Conservation (phyloP, 1,140 invertebrate species). For the Doryteuthis pealeii region DNA sequence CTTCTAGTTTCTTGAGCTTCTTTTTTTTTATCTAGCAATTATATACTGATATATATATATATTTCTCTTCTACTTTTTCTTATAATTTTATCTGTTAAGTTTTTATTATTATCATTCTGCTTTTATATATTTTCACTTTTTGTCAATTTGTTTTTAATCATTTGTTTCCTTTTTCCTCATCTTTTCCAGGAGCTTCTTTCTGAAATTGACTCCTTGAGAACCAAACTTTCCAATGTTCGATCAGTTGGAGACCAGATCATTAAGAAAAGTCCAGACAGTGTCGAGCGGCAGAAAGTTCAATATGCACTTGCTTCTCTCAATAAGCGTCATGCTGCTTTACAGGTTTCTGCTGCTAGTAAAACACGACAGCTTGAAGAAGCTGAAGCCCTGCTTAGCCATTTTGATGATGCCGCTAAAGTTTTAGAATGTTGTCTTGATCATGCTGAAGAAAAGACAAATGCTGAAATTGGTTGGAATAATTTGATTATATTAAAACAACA, state of each 20-base stretch:
- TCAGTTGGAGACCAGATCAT: slow-evolving; percentile 44
- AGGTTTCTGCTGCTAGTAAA: slow-evolving; percentile 70
- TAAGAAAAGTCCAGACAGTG: slow-evolving; percentile 34
- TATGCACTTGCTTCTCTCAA: slow-evolving; percentile 56
- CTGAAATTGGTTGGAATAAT: slow-evolving; percentile 75
- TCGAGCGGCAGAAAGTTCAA: slow-evolving; percentile 45
- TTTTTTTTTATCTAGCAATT: too few species aligned
- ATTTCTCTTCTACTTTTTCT: too few species aligned
- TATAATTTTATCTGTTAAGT: too few species aligned
- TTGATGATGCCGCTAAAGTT: slow-evolving; percentile 78
- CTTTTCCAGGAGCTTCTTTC: too few species aligned
- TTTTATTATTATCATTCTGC: too few species aligned
- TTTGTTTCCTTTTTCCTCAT: too few species aligned
- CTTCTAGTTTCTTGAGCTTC: too few species aligned
- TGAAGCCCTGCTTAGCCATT: slow-evolving; percentile 82
- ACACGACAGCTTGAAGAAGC: slow-evolving; percentile 78
- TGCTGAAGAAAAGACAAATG: slow-evolving; percentile 76
- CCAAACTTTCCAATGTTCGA: slow-evolving; percentile 39
- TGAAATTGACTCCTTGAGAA: slow-evolving; percentile 45
- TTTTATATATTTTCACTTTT: too few species aligned
- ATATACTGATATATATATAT: too few species aligned
- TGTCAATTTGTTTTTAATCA: too few species aligned
- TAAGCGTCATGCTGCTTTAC: slow-evolving; percentile 74
- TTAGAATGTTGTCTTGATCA: slow-evolving; percentile 82
- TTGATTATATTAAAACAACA: slow-evolving; percentile 76